Evolutionary conservation across 2,888 invertebrate species (phyloP), one percentile per base, ranked within the genome.

Genomic region (Acronicta aceris): DNA sequence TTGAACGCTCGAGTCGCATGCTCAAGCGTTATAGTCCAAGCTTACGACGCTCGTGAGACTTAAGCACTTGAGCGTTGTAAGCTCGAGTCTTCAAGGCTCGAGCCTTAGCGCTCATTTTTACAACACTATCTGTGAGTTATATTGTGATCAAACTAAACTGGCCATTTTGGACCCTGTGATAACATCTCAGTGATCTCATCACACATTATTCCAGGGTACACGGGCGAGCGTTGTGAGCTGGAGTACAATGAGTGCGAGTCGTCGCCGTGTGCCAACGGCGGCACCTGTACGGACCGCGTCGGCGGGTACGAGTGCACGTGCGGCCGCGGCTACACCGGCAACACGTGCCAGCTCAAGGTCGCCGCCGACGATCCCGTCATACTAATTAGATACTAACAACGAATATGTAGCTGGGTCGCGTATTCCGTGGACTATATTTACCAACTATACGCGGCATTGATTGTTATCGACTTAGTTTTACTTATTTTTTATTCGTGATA

Each of bases 181-280:
- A 10, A 9, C 4, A 16, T 38, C 16, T 25, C 30, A 30, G 7
- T 30, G 30, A 30, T 30, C 7, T 9, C 30, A 27, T 12, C 15
- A 21, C 12, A 21, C 12, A 16, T 15, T 21, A 16, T 42, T 58
- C 10, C 83, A 96, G 97, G 97, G 36, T 97, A 96, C 86, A 96
- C 97, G 4, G 97, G 97, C 16, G 96, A 96, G 66, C 96, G 95
- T 72, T 97, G 97, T 84, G 96, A 97, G 84, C 93, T 96, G 83
- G 96, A 97, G 84, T 97, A 96, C 91, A 96, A 97, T 87, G 97
- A 97, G 89, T 97, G 97, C 85, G 96, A 96, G 85, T 96, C 96
- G 70, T 96, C 96, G 62, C 97, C 97, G 45, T 97, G 97, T 86
- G 94, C 95, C 59, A 96, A 97, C 87, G 96, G 96, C 46, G 97